phyloP scores from a whole-genome alignment of 2,113 vertebrate genomes.

The Ranitomeya imitator region DNA sequence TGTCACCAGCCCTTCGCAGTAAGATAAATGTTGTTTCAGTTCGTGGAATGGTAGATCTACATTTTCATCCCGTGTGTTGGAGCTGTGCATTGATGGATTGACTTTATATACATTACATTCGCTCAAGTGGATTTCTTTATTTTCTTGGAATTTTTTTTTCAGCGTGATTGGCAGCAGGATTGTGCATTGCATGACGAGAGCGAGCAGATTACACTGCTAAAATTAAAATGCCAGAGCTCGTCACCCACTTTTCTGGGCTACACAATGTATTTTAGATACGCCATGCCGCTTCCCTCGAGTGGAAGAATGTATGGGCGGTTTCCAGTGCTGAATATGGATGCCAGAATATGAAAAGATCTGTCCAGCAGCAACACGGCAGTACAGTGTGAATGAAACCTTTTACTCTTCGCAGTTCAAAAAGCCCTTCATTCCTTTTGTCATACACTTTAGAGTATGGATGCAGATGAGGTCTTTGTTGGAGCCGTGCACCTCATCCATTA shows the following conservation, averaged over 20 bases:
- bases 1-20: neutral
- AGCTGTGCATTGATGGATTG: neutral
- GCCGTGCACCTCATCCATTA: slow-evolving; percentile 78
- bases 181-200: neutral
- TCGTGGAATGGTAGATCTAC: neutral
- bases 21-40: neutral
- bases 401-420: slow-evolving; percentile 69
- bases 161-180: neutral
- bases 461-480: slow-evolving; percentile 81
- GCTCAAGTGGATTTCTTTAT: slow-evolving; percentile 1
- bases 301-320: slow-evolving; percentile 53
- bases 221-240: neutral
- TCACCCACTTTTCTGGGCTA: neutral
- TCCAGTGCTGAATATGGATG: slow-evolving; percentile 55
- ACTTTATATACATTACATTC: neutral
- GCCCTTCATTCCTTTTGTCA: slow-evolving; percentile 71
- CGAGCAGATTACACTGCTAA: neutral
- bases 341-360: slow-evolving; percentile 56
- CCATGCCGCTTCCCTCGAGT: neutral
- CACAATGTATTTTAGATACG: neutral
- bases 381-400: slow-evolving; percentile 64
- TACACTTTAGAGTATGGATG: slow-evolving; percentile 71
- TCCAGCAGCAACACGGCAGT: slow-evolving; percentile 54
- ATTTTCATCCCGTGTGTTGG: neutral
- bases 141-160: neutral